Percentiles rank a stretch among this genome's conserved stretches.
Evolutionary conservation across 2,113 vertebrate genomes (phyloP).

Genomic region (Lamprologus tigripictilis): DNA sequence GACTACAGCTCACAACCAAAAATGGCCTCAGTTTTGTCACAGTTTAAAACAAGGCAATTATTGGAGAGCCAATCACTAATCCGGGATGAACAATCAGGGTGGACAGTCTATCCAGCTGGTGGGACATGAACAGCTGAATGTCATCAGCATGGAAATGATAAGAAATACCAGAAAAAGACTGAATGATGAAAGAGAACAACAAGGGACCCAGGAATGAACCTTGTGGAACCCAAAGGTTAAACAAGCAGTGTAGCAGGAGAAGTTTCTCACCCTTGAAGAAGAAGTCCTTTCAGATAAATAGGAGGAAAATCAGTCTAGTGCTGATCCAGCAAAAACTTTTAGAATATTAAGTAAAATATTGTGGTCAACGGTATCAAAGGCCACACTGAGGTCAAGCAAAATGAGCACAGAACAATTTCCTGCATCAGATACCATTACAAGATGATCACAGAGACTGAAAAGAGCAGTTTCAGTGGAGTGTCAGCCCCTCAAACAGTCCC

Average conservation of each 20-base stretch:
- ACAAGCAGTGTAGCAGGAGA: background rate
- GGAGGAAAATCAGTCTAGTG: background rate
- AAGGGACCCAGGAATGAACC: background rate
- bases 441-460: background rate
- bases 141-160: background rate
- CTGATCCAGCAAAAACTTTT: accelerated
- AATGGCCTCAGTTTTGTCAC: background rate
- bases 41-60: background rate
- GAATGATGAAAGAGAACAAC: background rate
- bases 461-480: background rate
- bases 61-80: background rate
- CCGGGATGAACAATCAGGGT: background rate
- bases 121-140: background rate
- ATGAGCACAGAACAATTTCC: background rate
- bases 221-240: background rate
- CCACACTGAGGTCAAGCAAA: background rate
- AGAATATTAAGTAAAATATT: background rate
- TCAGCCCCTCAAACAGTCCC: background rate
- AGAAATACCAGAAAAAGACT: background rate
- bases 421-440: background rate
- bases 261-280: background rate
- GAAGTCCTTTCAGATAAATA: background rate
- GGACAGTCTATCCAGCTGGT: background rate
- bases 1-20: background rate
- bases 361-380: background rate